These are phyloP conservation scores for Psilopogon haemacephalus DNA, from an alignment of 2,113 vertebrate genomes.

Conservation along the genomic window DNA sequence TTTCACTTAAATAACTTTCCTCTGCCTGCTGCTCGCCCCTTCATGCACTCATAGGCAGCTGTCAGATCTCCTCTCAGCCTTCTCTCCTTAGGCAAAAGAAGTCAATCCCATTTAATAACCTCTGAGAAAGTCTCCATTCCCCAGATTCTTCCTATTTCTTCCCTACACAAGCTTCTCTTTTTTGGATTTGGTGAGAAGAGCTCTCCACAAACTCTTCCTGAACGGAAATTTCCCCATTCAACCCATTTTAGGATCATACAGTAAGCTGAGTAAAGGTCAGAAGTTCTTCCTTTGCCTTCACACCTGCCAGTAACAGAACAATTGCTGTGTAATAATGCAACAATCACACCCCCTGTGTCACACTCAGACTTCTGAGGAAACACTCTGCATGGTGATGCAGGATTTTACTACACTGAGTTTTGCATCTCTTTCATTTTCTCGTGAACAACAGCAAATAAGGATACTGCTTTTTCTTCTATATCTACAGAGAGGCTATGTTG, in stretches of 20 bases:
- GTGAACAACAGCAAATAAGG: background rate
- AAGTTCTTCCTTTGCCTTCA: background rate
- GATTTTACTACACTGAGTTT: background rate
- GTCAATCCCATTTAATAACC: background rate
- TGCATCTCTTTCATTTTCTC: background rate
- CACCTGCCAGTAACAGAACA: background rate
- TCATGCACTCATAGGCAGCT: conserved; percentile 48
- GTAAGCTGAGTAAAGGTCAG: background rate
- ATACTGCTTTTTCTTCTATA: background rate
- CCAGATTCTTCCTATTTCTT: background rate
- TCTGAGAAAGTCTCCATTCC: background rate
- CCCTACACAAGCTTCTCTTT: background rate
- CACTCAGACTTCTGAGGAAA: background rate
- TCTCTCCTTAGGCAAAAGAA: conserved; percentile 36
- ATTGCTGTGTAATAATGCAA: background rate
- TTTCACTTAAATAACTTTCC: conserved; percentile 58
- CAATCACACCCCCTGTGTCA: background rate
- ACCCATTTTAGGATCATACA: accelerated
- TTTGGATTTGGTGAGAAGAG: background rate
- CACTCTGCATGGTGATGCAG: accelerated
- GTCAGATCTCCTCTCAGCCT: conserved; percentile 22
- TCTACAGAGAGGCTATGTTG: no score
- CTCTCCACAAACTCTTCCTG: background rate
- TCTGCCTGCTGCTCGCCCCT: conserved; percentile 69
- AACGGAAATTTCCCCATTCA: background rate